Evolutionary conservation across 2,888 invertebrate genomes (phyloP).

Genomic region (Cephonodes hylas): DNA sequence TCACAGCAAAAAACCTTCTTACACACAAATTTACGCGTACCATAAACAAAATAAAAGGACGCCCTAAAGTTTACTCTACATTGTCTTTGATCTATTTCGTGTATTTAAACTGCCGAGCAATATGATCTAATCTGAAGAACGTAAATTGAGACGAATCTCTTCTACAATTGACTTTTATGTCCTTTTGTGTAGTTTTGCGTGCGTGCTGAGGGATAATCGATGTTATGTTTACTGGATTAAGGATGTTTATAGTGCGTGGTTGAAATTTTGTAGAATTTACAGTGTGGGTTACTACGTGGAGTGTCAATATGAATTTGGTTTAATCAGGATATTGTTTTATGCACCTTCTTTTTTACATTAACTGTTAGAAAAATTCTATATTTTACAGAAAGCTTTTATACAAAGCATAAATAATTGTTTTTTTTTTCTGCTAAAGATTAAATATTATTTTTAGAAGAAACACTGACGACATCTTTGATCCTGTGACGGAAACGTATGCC

Average conservation of each 20-base stretch:
- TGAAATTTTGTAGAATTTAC: neutral
- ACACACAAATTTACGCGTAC: neutral
- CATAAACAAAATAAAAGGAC: neutral
- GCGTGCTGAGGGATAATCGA: neutral
- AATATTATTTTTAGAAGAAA: too few species aligned
- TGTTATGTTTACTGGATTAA: neutral
- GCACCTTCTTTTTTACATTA: neutral
- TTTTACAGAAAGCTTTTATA: too few species aligned
- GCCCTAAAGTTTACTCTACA: neutral
- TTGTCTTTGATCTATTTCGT: neutral
- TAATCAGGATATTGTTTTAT: neutral
- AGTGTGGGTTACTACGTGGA: neutral
- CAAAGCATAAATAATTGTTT: too few species aligned
- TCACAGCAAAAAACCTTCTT: too few species aligned
- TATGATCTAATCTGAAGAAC: conserved; percentile 16
- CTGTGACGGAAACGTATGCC: too few species aligned
- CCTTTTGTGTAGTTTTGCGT: neutral
- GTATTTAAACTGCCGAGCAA: neutral
- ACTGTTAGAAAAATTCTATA: too few species aligned
- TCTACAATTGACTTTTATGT: conserved; percentile 17
- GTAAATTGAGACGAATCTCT: conserved; percentile 29
- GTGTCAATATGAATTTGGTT: neutral
- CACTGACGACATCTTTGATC: too few species aligned
- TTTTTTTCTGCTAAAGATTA: too few species aligned
- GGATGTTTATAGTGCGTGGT: neutral